Evolutionary conservation across 2,797 vertebrate species (phyloP), one percentile per base, ranked within the genome.

Genomic region (Argyrosomus regius): DNA sequence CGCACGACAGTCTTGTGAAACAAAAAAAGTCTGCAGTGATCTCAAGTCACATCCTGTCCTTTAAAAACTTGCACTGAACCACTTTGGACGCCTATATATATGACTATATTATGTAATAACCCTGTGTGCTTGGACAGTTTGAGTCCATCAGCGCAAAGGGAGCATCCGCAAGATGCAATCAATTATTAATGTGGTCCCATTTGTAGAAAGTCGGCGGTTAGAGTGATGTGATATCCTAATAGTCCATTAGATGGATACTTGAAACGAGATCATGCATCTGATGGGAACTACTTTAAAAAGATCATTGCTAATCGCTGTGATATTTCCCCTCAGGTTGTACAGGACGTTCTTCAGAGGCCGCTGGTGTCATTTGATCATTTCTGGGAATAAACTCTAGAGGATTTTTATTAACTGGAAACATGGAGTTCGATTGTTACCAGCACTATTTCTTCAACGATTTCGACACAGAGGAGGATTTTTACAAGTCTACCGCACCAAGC

Each of bases 401-500:
- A 76, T 77, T 93, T 26, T 90, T 68, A 57, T 43, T 41, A 49
- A 16, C 48, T 57, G 54, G 18, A 92, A 86, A 91, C 72, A 97
- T 98, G 98, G 98, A 98, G 91, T 94, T 96, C 73, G 97, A 97
- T 80, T 95, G 96, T 79, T 96, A 95, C 83, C 96, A 97, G 80
- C 97, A 97, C 71, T 99, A 97, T 94, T 99, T 99, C 86, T 96
- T 97, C 83, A 96, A 98, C 75, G 93, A 94, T 79, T 93, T 94
- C 31, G 97, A 98, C 83, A 93, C 93, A 1, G 96, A 94, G 88
- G 97, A 98, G 91, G 97, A 99, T 93, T 99, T 96, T 87, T 97
- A 97, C 89, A 97, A 96, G 86, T 98, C 96, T 64, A 98, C 97
- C 20, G 97, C 97, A 2, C 98, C 98, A 46, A 98, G 98, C 72